Evolutionary conservation across 2,888 invertebrate species (phyloP).

Genomic region (Andrena minutula): DNA sequence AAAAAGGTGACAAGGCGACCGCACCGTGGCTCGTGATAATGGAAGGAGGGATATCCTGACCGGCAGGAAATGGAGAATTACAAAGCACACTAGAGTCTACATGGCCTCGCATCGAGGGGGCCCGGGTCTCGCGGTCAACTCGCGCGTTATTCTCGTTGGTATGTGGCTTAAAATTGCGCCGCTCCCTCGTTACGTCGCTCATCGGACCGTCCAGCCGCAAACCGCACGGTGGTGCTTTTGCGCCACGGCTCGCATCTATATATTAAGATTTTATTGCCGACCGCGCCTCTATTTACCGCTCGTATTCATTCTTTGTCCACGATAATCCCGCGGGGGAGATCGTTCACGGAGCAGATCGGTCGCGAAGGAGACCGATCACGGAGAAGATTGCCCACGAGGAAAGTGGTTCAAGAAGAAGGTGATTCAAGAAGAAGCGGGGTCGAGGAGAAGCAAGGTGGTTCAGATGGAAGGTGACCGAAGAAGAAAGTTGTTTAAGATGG

Average conservation of each 20-base stretch:
- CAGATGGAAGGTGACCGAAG: too few relatives aligned
- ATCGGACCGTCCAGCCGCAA: constrained; percentile 81
- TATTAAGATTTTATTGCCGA: constrained; percentile 69
- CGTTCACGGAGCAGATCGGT: background rate
- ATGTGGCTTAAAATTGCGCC: constrained; percentile 70
- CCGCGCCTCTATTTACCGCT: constrained; percentile 56
- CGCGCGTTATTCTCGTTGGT: constrained; percentile 67
- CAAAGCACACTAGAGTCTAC: constrained; percentile 65
- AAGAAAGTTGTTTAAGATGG: too few relatives aligned
- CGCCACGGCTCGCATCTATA: constrained; percentile 63
- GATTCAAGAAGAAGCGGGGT: too few relatives aligned
- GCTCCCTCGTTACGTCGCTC: constrained; percentile 77
- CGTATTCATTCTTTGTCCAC: constrained; percentile 51
- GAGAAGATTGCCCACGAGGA: too few relatives aligned
- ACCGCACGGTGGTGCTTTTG: constrained; percentile 75
- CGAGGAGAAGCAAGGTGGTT: too few relatives aligned
- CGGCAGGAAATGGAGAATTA: constrained; percentile 77
- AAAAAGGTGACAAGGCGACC: constrained; percentile 55
- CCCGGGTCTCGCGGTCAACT: constrained; percentile 38
- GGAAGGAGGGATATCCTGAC: constrained; percentile 17
- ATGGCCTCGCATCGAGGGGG: constrained; percentile 52
- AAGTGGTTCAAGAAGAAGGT: too few relatives aligned
- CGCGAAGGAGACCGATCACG: background rate
- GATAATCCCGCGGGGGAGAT: constrained; percentile 1
- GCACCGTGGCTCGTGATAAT: constrained; percentile 46